Base-by-base conservation (phyloP, 2,797 vertebrate genomes). In the Ceryle rudis region DNA sequence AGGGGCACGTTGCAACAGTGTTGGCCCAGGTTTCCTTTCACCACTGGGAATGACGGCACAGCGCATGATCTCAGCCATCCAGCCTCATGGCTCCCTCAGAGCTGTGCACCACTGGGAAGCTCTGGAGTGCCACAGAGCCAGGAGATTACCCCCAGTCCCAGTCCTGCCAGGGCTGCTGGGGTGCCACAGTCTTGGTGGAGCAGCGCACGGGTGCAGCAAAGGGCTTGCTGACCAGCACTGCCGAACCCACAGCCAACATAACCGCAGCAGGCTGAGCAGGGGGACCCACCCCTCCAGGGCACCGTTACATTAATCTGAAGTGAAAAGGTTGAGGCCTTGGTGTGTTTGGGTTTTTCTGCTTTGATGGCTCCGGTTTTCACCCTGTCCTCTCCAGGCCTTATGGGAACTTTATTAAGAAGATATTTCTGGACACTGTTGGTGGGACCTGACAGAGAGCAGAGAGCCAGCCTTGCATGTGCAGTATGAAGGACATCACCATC, bases 11-110 rank as follows among this genome's bases (percentile, higher is more conserved):
- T 89, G 74, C 44, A 70, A 14, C 74, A 70, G 80, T 3, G 12
- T 29, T 64, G 73, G 44, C 62, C 47, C 69, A 28, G 49, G 23
- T 39, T 49, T 25, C 54, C 54, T 31, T 44, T 67, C 61, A 39
- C 19, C 3, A 2, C 39, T 1, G 2, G 52, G 39, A 54, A 42
- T 4, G 54, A 12, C 0, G 4, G 51, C 42, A 16, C 23, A 3
- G 60, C 1, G 75, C 22, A 31, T 22, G 37, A 17, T 69, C 17
- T 37, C 55, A 4, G 3, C 44, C 51, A 1, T 5, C 10, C 23
- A 51, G 47, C 10, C 60, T 17, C 37, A 26, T 0, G 4, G 22
- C n/a, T 57, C 20, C n/a, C 31, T 15, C 52, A 11, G 58, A 28
- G 29, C 65, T 72, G 33, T 9, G 54, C n/a, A 3, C 20, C 3